These are phyloP conservation scores for Hirundichthys speculiger DNA, from an alignment of 2,113 vertebrate genomes.

Conservation along the genomic window DNA sequence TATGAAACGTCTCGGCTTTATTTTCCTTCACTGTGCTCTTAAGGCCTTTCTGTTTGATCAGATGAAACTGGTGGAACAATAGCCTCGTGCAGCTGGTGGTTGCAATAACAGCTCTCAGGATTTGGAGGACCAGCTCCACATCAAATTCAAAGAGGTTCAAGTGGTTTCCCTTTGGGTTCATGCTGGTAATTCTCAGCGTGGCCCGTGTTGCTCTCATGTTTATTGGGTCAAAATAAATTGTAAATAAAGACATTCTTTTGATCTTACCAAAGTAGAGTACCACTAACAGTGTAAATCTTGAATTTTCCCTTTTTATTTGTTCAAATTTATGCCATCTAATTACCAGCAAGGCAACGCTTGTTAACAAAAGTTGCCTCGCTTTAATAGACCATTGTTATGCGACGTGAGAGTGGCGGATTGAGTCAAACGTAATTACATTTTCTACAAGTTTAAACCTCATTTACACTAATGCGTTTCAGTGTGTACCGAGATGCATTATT, in stretches of 20 bases:
- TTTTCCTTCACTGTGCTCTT: conserved; percentile 5
- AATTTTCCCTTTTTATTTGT: not conserved
- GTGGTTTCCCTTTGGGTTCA: not conserved
- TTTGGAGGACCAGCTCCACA: not conserved
- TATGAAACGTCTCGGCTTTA: conserved; percentile 9
- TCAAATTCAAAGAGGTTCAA: not conserved
- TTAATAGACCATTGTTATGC: not conserved
- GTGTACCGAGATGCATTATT: conserved; percentile 6
- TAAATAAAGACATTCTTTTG: not conserved
- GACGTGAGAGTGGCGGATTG: not conserved
- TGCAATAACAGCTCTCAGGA: conserved; percentile 6
- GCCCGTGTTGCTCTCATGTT: not conserved
- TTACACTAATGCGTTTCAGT: not conserved
- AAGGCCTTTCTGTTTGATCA: not conserved
- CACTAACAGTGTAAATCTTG: not conserved
- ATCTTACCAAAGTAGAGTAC: not conserved
- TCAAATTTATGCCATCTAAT: not conserved
- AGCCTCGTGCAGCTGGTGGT: conserved; percentile 22
- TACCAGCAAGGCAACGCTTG: not conserved
- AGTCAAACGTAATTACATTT: not conserved
- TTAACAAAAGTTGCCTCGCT: not conserved
- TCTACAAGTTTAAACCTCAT: not conserved
- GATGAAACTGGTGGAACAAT: not conserved
- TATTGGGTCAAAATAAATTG: not conserved
- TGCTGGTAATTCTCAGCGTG: not conserved